Conservation (phyloP, 1,140 invertebrate species). For the Solen grandis region DNA sequence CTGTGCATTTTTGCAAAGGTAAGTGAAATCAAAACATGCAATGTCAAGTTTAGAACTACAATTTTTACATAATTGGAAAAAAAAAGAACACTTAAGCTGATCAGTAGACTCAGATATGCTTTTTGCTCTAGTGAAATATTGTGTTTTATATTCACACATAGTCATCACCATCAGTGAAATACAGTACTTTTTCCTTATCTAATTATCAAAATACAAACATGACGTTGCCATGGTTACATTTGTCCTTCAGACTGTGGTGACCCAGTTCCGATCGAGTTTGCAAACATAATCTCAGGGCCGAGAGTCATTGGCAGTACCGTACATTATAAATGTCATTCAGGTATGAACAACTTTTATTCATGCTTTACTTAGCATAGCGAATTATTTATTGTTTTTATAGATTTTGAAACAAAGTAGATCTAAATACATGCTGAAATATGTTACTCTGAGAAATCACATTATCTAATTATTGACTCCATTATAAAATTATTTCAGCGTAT, state of each 20-base stretch:
- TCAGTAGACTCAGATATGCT: background rate
- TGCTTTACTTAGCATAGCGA: too few relatives aligned
- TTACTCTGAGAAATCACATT: too few relatives aligned
- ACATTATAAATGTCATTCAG: constrained; percentile 20
- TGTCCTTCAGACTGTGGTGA: constrained; percentile 36
- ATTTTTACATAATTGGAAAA: background rate
- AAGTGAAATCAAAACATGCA: background rate
- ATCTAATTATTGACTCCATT: too few relatives aligned
- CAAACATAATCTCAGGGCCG: background rate
- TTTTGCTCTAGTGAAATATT: background rate
- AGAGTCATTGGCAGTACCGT: constrained; percentile 9
- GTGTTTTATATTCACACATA: background rate
- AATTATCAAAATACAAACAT: background rate
- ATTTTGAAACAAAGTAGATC: too few relatives aligned
- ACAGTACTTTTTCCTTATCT: background rate
- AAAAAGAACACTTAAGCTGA: background rate
- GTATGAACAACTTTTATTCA: constrained; percentile 1
- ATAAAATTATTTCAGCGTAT: too few relatives aligned
- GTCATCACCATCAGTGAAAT: background rate
- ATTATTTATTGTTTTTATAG: too few relatives aligned
- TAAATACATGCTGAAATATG: too few relatives aligned
- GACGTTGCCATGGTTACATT: background rate
- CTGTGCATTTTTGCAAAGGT: constrained; percentile 52
- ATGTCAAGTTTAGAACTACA: background rate
- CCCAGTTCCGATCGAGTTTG: constrained; percentile 8